These are phyloP conservation scores for Pogonomyrmex californicus DNA, from an alignment of 1,140 invertebrate genomes.

Conservation along the genomic window DNA sequence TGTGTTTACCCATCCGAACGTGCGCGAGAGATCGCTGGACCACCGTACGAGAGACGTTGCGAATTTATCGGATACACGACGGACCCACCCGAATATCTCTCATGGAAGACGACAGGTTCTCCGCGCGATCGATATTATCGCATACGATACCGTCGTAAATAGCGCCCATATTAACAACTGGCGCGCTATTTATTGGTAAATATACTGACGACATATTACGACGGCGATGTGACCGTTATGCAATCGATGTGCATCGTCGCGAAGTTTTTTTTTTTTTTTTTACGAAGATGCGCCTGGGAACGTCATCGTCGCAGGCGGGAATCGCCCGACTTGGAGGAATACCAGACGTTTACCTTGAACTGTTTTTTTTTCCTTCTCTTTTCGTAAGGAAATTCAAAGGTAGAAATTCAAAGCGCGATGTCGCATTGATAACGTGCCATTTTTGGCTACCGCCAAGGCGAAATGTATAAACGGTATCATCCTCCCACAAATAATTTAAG, in stretches of 20 bases:
- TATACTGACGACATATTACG: slow-evolving; percentile 6
- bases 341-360: slow-evolving; percentile 22
- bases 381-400: not conserved
- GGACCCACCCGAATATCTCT: slow-evolving; percentile 47
- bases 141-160: slow-evolving; percentile 34
- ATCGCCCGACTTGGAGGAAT: not conserved
- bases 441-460: not conserved
- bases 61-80: slow-evolving; percentile 15
- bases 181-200: not conserved
- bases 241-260: not conserved
- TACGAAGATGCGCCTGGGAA: not conserved
- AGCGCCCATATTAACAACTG: not conserved
- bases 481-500: not conserved
- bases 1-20: not conserved
- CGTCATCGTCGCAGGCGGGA: not conserved
- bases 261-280: not conserved
- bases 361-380: not conserved
- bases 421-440: not conserved
- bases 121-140: slow-evolving; percentile 42
- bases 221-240: slow-evolving; percentile 3
- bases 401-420: not conserved
- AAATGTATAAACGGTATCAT: not conserved
- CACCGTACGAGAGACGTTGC: not conserved
- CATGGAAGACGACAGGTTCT: not conserved
- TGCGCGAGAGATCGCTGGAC: slow-evolving; percentile 11